phyloP scores from a whole-genome alignment of 2,888 invertebrate species.

The Xanthorhoe spadicearia region DNA sequence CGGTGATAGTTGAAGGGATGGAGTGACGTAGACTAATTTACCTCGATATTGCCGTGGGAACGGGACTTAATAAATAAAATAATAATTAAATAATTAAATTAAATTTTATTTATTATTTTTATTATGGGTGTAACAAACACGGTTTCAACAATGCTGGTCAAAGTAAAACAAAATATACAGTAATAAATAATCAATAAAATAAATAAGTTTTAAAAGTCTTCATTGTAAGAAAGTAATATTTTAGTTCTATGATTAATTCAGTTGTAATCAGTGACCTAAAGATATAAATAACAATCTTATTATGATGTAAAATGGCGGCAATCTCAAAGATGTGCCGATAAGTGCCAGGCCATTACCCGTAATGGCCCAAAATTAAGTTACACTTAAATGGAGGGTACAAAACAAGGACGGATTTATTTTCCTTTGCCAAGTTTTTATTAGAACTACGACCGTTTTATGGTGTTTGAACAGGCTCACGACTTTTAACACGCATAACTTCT shows the following conservation, averaged over 20 bases:
- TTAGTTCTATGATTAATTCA: not conserved
- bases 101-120: too few species aligned
- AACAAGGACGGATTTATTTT: conserved; percentile 49
- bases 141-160: too few species aligned
- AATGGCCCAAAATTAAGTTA: conserved; percentile 78
- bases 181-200: too few species aligned
- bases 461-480: not conserved
- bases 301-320: conserved; percentile 42
- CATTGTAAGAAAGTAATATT: too few species aligned
- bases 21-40: too few species aligned
- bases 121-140: too few species aligned
- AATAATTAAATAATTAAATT: too few species aligned
- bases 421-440: conserved; percentile 29
- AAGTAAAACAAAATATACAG: too few species aligned
- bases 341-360: conserved; percentile 69
- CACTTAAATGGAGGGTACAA: conserved; percentile 59
- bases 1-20: too few species aligned
- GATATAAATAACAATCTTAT: conserved; percentile 36
- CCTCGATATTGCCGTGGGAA: too few species aligned
- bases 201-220: too few species aligned
- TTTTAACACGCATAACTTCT: not conserved
- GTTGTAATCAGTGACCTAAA: conserved; percentile 15
- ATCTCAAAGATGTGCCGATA: conserved; percentile 63
- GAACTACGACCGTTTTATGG: conserved; percentile 1
- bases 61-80: too few species aligned